phyloP scores from a whole-genome alignment of 1,140 invertebrate species.

The Proctacanthus coquilletti region DNA sequence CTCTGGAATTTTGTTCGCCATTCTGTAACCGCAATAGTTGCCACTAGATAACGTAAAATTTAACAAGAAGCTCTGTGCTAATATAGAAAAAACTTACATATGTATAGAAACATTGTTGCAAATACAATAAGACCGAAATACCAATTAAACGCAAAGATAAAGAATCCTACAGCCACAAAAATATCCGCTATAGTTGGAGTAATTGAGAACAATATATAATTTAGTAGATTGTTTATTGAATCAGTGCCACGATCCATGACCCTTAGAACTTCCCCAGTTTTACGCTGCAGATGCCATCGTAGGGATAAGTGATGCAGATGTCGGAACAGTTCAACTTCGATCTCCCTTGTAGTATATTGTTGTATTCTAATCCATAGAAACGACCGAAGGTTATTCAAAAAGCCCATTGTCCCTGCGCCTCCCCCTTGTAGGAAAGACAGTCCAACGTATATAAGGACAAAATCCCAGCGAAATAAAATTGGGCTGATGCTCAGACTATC shows the following conservation, averaged over 20 bases:
- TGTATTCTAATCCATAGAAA: conserved; percentile 92
- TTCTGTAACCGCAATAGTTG: conserved; percentile 79
- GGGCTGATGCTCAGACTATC: conserved; percentile 49
- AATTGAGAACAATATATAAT: conserved; percentile 77
- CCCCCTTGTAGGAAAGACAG: conserved; percentile 90
- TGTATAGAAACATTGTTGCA: conserved; percentile 78
- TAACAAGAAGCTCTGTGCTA: background rate
- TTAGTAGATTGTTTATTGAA: conserved; percentile 83
- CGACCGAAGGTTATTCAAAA: conserved; percentile 79
- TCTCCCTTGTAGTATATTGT: conserved; percentile 85
- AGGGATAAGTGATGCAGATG: conserved; percentile 78
- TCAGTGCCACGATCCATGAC: conserved; percentile 93
- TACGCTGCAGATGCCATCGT: conserved; percentile 79
- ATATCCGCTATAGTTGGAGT: conserved; percentile 86
- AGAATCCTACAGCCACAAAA: conserved; percentile 80
- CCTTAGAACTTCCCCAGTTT: conserved; percentile 88
- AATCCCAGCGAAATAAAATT: conserved; percentile 67
- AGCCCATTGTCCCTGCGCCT: conserved; percentile 77
- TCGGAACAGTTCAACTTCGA: conserved; percentile 69
- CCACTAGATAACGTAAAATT: conserved; percentile 37
- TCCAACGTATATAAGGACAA: conserved; percentile 67
- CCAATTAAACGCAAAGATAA: conserved; percentile 70
- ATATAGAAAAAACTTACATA: conserved; percentile 48
- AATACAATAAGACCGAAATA: conserved; percentile 94
- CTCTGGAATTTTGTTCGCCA: conserved; percentile 91